Percentiles rank a stretch among this genome's conserved stretches.
phyloP scores from a whole-genome alignment of 2,888 invertebrate genomes.

The Gymnoscelis rufifasciata region DNA sequence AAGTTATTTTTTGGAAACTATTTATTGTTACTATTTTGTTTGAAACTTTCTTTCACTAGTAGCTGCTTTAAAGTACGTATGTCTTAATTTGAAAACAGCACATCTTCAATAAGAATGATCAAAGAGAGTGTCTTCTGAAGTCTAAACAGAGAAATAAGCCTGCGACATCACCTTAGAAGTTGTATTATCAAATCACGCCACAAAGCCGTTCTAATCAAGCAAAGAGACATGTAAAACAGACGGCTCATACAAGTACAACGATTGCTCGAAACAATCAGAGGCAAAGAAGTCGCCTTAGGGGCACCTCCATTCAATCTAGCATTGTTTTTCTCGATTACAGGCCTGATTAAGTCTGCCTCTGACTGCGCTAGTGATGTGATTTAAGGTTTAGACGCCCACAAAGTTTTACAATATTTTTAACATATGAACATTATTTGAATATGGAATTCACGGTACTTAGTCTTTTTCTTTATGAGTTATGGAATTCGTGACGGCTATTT shows the following conservation, averaged over 20 bases:
- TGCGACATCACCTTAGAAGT: background rate
- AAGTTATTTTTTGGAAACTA: no score
- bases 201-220: constrained; percentile 1
- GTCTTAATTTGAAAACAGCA: no score
- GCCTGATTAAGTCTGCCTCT: constrained; percentile 64
- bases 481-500: no score
- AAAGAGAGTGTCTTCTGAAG: background rate
- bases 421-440: no score
- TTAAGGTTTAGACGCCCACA: constrained; percentile 10
- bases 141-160: background rate
- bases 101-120: no score
- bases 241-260: constrained; percentile 8
- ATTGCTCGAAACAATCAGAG: constrained; percentile 29
- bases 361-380: constrained; percentile 32
- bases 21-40: no score
- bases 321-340: constrained; percentile 71
- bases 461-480: no score
- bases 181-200: background rate
- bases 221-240: constrained; percentile 17
- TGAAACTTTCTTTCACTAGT: no score
- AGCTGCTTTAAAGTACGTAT: no score
- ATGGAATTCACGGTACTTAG: no score
- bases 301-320: constrained; percentile 46
- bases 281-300: constrained; percentile 33
- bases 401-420: no score